A percentile compares a stretch with the other conserved stretches of the same genome.
Conservation (phyloP, 2,797 vertebrate genomes). For the Crenichthys baileyi region DNA sequence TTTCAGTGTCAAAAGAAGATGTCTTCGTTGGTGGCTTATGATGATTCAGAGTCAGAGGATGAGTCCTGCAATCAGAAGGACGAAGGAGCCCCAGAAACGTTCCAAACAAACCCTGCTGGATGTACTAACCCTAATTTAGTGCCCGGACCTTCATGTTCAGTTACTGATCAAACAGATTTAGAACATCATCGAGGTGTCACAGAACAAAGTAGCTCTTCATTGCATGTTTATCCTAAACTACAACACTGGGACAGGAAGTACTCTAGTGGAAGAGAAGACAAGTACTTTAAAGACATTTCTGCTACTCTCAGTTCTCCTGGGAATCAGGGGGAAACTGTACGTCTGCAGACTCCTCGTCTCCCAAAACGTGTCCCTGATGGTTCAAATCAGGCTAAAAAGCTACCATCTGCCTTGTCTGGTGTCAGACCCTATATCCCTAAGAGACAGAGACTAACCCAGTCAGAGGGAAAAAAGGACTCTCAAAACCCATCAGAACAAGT, state of each 20-base stretch:
- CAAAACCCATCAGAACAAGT: constrained; percentile 22
- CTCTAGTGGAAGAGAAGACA: neutral
- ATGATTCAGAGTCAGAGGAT: constrained; percentile 89
- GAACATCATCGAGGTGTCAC: constrained; percentile 18
- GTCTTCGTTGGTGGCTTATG: constrained; percentile 91
- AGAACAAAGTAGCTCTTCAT: constrained; percentile 23
- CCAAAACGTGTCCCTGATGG: constrained; percentile 16
- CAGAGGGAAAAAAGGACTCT: constrained; percentile 16
- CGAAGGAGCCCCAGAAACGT: constrained; percentile 16
- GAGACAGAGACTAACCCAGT: constrained; percentile 78
- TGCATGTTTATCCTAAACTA: constrained; percentile 1
- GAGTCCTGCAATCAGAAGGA: constrained; percentile 60
- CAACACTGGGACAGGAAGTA: constrained; percentile 17
- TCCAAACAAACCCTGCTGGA: constrained; percentile 11
- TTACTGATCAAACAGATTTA: constrained; percentile 14
- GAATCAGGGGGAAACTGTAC: constrained; percentile 8
- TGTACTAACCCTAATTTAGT: constrained; percentile 1
- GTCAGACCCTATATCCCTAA: constrained; percentile 91
- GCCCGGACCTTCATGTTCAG: constrained; percentile 4
- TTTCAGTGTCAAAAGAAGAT: constrained; percentile 68
- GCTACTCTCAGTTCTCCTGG: constrained; percentile 16
- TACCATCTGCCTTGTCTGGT: constrained; percentile 39
- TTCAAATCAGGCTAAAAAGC: constrained; percentile 74
- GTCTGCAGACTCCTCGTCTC: constrained; percentile 8
- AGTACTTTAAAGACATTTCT: constrained; percentile 16